Base-by-base conservation (phyloP, 2,113 vertebrate genomes). In the Ivindomyrus marchei region DNA sequence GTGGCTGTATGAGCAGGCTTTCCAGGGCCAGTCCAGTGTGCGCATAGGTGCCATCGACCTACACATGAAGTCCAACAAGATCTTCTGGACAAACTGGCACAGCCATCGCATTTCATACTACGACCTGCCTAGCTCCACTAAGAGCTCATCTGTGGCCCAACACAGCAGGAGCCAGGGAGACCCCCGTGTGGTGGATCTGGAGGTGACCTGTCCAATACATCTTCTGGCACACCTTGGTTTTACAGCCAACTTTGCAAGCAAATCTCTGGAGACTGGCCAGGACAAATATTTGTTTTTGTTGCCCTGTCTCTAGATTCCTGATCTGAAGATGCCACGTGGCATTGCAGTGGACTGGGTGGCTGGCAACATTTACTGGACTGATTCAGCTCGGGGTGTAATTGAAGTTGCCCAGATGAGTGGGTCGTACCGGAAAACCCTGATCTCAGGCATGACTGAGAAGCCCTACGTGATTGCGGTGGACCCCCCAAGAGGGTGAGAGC, bases 11-110 rank as follows among this genome's bases (percentile, higher is more conserved):
- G 98, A 99, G 94, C 98, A 98, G 36, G 97, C 98, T 83, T 99
- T 99, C 96, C 97, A 98, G 94, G 98, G 98, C 0, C 97, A 99
- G 0, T 97, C 97, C 90, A 98, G 96, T 0, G 98, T 99, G 90
- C 97, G 98, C 49, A 98, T 99, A 0, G 98, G 99, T 0, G 97
- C 98, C 50, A 98, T 99, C 98, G 98, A 99, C 91, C 95, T 99
- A 77, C 97, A 99, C 0, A 92, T 99, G 91, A 99, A 99, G 94
- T 97, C 96, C 85, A 98, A 97, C 93, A 97, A 96, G 47, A 97
- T 99, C 95, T 99, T 98, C 92, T 99, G 98, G 98, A 99, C 98
- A 92, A 99, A 99, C 95, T 99, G 98, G 98, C 98, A 99, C 96
- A 99, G 97, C 0, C 97, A 97, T 88, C 95, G 95, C 46, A 99